Evolutionary conservation across 2,797 vertebrate species (phyloP).

Genomic region (Rallus crepitans): DNA sequence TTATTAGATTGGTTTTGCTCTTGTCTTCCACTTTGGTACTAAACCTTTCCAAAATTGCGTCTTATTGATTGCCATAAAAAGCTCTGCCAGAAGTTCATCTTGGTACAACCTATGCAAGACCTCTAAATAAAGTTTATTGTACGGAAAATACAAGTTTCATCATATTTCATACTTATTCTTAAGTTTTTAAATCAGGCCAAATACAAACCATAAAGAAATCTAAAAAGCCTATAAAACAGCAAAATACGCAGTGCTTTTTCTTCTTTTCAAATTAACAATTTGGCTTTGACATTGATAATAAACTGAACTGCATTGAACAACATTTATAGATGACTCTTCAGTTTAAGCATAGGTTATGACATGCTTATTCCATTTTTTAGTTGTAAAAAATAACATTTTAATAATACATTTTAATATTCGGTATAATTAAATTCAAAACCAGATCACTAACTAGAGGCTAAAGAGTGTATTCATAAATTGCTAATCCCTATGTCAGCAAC

Average conservation of each 20-base stretch:
- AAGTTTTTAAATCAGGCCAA: neutral
- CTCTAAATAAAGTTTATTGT: neutral
- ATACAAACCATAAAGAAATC: neutral
- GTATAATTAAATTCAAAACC: neutral
- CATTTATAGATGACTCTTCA: neutral
- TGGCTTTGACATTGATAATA: neutral
- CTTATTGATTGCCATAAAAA: neutral
- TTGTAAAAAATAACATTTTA: neutral
- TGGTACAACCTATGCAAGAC: neutral
- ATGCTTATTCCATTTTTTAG: neutral
- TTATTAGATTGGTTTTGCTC: neutral
- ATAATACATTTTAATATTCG: neutral
- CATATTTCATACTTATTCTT: neutral
- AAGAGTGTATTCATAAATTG: neutral
- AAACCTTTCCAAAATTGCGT: neutral
- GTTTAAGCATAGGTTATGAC: neutral
- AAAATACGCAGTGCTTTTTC: neutral
- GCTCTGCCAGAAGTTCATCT: neutral
- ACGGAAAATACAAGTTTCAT: neutral
- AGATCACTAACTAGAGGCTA: neutral
- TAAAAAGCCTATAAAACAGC: neutral
- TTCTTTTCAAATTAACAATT: neutral
- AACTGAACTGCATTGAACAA: neutral
- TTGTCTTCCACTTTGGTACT: neutral
- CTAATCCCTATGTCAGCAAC: neutral